These are phyloP conservation scores for Distichodus sexfasciatus DNA, from an alignment of 2,797 vertebrate genomes.

Conservation along the genomic window DNA sequence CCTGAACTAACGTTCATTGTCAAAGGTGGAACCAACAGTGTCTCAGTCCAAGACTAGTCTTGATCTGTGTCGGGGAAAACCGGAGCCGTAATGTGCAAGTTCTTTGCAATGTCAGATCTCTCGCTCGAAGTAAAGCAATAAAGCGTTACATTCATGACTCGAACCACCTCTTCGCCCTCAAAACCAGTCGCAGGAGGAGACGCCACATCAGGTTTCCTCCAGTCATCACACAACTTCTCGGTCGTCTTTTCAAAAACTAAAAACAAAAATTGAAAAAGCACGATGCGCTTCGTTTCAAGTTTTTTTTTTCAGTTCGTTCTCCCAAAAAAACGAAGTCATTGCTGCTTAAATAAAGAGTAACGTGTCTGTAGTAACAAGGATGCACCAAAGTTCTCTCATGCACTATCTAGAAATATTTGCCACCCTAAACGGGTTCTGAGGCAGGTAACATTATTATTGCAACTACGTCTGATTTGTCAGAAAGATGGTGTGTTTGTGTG, in stretches of 20 bases:
- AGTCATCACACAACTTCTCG: conserved; percentile 43
- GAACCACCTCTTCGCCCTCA: conserved; percentile 56
- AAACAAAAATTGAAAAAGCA: conserved; percentile 38
- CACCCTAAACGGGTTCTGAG: conserved; percentile 38
- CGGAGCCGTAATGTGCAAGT: conserved; percentile 73
- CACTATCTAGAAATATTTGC: conserved; percentile 54
- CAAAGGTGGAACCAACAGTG: neutral
- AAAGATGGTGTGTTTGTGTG: conserved; percentile 39
- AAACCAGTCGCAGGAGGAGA: no score
- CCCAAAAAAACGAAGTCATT: conserved; percentile 20
- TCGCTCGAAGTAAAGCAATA: conserved; percentile 55
- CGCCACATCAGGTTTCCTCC: no score
- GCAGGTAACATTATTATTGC: conserved; percentile 62
- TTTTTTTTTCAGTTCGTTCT: conserved; percentile 23
- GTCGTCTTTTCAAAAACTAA: conserved; percentile 46
- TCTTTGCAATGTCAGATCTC: conserved; percentile 69
- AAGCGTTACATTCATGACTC: conserved; percentile 72
- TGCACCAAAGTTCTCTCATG: conserved; percentile 64
- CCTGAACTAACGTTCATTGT: neutral
- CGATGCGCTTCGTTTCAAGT: conserved; percentile 68
- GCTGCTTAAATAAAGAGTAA: conserved; percentile 48
- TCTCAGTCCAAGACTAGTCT: neutral
- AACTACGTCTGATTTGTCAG: conserved; percentile 60
- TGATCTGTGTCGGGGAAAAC: conserved; percentile 1
- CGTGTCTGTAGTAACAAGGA: conserved; percentile 55